phyloP scores from a whole-genome alignment of 1,140 invertebrate genomes.

The Danaus plexippus region DNA sequence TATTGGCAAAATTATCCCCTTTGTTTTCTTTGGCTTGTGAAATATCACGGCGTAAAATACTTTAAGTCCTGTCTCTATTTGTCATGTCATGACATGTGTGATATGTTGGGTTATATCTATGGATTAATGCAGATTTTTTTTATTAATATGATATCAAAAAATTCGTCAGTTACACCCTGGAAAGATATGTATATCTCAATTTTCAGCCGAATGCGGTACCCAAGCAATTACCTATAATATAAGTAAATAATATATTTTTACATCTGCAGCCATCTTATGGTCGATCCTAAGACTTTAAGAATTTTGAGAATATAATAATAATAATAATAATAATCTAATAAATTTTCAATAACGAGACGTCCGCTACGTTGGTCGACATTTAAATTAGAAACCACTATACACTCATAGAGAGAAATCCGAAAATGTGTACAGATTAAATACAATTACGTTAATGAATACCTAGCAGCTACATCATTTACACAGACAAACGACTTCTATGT shows the following conservation, averaged over 20 bases:
- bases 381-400: slow-evolving; percentile 69
- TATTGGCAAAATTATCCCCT: slow-evolving; percentile 47
- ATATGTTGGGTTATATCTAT: slow-evolving; percentile 51
- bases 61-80: slow-evolving; percentile 36
- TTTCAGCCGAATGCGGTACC: slow-evolving; percentile 46
- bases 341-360: slow-evolving; percentile 68
- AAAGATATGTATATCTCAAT: slow-evolving; percentile 54
- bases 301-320: slow-evolving; percentile 64
- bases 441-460: slow-evolving; percentile 68
- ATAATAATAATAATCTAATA: slow-evolving; percentile 70
- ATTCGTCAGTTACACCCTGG: slow-evolving; percentile 50
- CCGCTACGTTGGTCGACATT: slow-evolving; percentile 70
- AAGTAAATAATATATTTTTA: slow-evolving; percentile 68
- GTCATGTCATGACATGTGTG: slow-evolving; percentile 49
- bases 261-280: slow-evolving; percentile 69
- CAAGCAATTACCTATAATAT: slow-evolving; percentile 64
- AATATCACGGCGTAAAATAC: slow-evolving; percentile 64
- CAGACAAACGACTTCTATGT: slow-evolving; percentile 56
- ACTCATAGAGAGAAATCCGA: slow-evolving; percentile 70
- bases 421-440: slow-evolving; percentile 70
- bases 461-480: slow-evolving; percentile 63
- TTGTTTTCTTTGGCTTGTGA: slow-evolving; percentile 65
- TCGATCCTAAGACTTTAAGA: slow-evolving; percentile 62
- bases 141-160: slow-evolving; percentile 27
- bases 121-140: slow-evolving; percentile 26